These are phyloP conservation scores for Alouatta palliata DNA, from an alignment of 2,113 vertebrate species.

Conservation along the genomic window DNA sequence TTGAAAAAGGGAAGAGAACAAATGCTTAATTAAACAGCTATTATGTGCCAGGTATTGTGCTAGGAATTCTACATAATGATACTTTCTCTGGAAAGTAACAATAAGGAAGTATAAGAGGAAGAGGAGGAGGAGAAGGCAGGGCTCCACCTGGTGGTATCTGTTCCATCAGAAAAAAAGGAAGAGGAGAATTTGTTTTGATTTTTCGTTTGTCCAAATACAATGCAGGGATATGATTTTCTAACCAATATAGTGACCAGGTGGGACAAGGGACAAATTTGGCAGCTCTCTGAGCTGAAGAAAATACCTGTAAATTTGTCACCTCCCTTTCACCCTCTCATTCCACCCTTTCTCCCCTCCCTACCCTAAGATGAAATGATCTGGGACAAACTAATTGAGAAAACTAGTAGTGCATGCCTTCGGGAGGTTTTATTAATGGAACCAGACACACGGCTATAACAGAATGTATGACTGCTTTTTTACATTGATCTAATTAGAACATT, in stretches of 20 bases:
- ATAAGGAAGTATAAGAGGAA: background rate
- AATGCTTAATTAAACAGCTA: background rate
- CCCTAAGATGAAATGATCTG: constrained; percentile 78
- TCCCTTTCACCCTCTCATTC: constrained; percentile 60
- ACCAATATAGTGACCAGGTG: background rate
- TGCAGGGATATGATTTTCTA: background rate
- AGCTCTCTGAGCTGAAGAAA: constrained; percentile 47
- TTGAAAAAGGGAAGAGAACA: background rate
- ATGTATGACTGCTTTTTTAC: constrained; percentile 80
- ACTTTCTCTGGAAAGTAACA: background rate
- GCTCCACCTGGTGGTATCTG: background rate
- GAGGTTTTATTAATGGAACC: constrained; percentile 82
- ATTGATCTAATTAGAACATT: constrained; percentile 83
- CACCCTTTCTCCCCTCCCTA: constrained; percentile 55
- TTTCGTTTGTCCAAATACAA: background rate
- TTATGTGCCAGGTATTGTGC: background rate
- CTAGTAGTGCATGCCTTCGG: constrained; percentile 80
- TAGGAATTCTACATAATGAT: background rate
- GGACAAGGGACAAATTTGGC: constrained; percentile 27
- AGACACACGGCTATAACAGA: constrained; percentile 81
- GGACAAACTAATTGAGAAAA: constrained; percentile 83
- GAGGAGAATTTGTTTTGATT: background rate
- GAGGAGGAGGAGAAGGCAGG: background rate
- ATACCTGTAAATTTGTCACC: constrained; percentile 66
- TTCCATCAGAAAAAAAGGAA: background rate